Base-by-base conservation (phyloP, 2,113 vertebrate species). In the Perognathus longimembris region DNA sequence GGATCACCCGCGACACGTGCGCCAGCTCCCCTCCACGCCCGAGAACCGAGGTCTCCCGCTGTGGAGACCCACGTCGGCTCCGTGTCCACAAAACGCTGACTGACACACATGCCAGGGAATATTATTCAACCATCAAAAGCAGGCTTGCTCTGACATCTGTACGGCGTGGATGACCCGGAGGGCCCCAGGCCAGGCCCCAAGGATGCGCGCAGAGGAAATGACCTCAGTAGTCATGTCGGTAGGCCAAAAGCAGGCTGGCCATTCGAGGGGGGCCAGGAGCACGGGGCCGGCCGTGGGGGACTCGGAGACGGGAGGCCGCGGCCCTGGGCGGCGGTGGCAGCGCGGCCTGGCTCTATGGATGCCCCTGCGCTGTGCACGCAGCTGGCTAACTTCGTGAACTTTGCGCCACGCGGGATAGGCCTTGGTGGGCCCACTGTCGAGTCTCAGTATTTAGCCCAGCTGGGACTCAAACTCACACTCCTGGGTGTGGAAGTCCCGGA, bases 181-280 rank as follows among this genome's bases (percentile, higher is more conserved):
- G 78, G 6, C 12, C 1, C 11, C 4, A n/a, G 26, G 9, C 21
- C 64, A 2, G 38, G 32, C 6, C 0, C 4, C 1, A 0, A 15
- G 32, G 59, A 22, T 63, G 57, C 78, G 10, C 8, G 11, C 24
- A 9, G 10, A 0, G 6, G 28, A 36, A 0, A 22, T 1, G 5
- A 9, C 50, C 32, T 7, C 24, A 18, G 1, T 26, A 14, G 11
- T 22, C 0, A 21, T 18, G 7, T n/a, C 26, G 40, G 7, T 0
- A 28, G 67, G 20, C 32, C 7, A 28, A 1, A 6, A 14, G 45
- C 69, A 6, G 26, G 14, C 3, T 1, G 8, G 17, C 1, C 7
- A 38, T 63, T 6, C 66, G 12, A 26, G 20, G n/a, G 5, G 45
- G 1, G 10, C 9, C 9, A 45, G 45, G 45, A 12, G 45, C n/a